Evolutionary conservation across 2,888 invertebrate genomes (phyloP).

Genomic region (Drosophila helvetica): DNA sequence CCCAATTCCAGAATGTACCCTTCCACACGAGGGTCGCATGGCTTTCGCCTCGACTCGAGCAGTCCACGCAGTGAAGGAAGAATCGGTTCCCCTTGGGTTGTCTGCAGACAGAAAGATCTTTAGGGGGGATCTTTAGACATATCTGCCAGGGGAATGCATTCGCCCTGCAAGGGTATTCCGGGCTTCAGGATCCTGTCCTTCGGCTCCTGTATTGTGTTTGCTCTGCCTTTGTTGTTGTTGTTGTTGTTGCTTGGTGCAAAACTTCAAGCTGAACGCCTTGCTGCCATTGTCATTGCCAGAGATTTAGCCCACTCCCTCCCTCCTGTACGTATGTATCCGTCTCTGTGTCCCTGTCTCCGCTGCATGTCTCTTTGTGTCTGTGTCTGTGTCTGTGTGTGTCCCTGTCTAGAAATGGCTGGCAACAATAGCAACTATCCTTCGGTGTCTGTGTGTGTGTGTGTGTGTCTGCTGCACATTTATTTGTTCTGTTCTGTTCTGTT

Average conservation of each 20-base stretch:
- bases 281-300: slow-evolving; percentile 70
- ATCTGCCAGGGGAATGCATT: no score
- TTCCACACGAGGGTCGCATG: not conserved
- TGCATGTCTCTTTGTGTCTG: slow-evolving; percentile 6
- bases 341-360: slow-evolving; percentile 2
- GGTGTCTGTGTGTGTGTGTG: not conserved
- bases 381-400: slow-evolving; percentile 11
- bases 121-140: no score
- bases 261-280: slow-evolving; percentile 71
- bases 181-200: no score
- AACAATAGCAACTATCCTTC: slow-evolving; percentile 30
- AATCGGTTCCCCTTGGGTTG: not conserved
- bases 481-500: slow-evolving; percentile 43
- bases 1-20: not conserved
- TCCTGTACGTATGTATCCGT: not conserved
- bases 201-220: not conserved
- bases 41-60: no score
- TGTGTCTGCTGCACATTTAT: slow-evolving; percentile 55
- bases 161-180: no score
- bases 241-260: slow-evolving; percentile 36
- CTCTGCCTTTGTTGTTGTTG: slow-evolving; percentile 35
- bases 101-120: slow-evolving; percentile 1
- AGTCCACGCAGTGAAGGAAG: no score
- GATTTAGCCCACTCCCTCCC: slow-evolving; percentile 25
- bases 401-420: slow-evolving; percentile 46